Evolutionary conservation across 2,888 invertebrate genomes (phyloP), one percentile per base, ranked within the genome.

Genomic region (Lampropteryx suffumata): DNA sequence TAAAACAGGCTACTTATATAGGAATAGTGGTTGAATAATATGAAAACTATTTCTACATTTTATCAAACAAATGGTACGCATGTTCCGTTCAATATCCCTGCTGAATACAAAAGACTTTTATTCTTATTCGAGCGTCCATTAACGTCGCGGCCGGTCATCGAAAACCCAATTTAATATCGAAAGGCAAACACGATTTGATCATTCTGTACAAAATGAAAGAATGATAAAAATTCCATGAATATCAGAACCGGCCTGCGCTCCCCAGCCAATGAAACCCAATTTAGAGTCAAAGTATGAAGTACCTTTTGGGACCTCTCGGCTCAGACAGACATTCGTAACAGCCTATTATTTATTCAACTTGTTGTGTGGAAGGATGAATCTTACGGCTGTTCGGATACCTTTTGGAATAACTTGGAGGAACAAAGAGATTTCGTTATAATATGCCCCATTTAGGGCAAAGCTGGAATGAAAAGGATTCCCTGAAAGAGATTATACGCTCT

Each of bases 281-380:
- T 67, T 67, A 42, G 52, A 57, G 59, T 57, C 62, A 64, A 67
- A 64, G 59, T 54, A 54, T 57, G 59, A 54, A 42, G 50, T 28
- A 13, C 51, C 59, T 54, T 24, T 7, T 13, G 58, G 58, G 55
- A 51, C 44, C 49, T 26, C 61, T 47, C 46, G 40, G 44, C 52
- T 51, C 34, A 47, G 54, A 28, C 56, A 51, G 52, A 56, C 63
- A 59, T 54, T 54, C 32, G 55, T 46, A 56, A 61, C 65, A 53
- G 47, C 28, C 34, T 47, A 62, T 68, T 61, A 69, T 57, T 69
- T 72, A 69, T 72, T 67, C 67, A 68, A 43, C 27, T 51, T 53
- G 57, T 56, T 61, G 62, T 61, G 61, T 50, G 52, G 50, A 27
- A 57, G 50, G 62, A 66, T 65, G 64, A 62, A 68, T 65, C 58